Conservation (phyloP, 1,140 invertebrate genomes). For the Rhizoglyphus robini region DNA sequence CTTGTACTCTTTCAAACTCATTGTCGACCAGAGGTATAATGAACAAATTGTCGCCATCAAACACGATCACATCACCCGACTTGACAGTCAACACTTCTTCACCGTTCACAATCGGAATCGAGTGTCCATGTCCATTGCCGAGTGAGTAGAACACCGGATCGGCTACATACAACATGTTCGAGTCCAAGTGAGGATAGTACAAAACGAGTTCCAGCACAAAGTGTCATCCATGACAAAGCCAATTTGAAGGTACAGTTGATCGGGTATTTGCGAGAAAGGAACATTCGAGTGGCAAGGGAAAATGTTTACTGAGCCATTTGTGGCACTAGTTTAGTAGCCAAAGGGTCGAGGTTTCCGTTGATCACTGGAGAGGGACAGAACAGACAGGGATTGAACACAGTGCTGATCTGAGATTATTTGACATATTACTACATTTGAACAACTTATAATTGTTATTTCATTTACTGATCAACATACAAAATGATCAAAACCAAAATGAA, state of each 20-base stretch:
- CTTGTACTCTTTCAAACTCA: constrained; percentile 88
- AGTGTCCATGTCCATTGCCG: constrained; percentile 4
- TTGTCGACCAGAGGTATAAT: constrained; percentile 79
- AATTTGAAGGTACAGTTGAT: constrained; percentile 41
- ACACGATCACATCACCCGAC: constrained; percentile 85
- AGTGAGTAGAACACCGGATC: constrained; percentile 67
- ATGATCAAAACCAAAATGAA: too few species aligned
- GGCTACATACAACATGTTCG: constrained; percentile 69
- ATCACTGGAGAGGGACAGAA: constrained; percentile 82
- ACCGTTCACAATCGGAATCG: neutral
- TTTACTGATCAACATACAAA: too few species aligned
- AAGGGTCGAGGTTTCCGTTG: neutral
- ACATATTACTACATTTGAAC: neutral
- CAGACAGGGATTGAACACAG: constrained; percentile 76
- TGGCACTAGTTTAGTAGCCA: neutral
- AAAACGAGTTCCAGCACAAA: constrained; percentile 73
- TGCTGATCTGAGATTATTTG: constrained; percentile 40
- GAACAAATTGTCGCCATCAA: constrained; percentile 73
- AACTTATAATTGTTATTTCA: neutral
- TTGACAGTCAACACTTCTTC: constrained; percentile 55
- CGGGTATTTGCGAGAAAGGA: constrained; percentile 20
- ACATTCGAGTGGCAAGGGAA: neutral
- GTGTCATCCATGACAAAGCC: constrained; percentile 95
- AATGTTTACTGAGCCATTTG: neutral
- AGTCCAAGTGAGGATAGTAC: constrained; percentile 60